These are phyloP conservation scores for Orientallactaga bullata DNA, from an alignment of 2,113 vertebrate genomes.

Conservation along the genomic window DNA sequence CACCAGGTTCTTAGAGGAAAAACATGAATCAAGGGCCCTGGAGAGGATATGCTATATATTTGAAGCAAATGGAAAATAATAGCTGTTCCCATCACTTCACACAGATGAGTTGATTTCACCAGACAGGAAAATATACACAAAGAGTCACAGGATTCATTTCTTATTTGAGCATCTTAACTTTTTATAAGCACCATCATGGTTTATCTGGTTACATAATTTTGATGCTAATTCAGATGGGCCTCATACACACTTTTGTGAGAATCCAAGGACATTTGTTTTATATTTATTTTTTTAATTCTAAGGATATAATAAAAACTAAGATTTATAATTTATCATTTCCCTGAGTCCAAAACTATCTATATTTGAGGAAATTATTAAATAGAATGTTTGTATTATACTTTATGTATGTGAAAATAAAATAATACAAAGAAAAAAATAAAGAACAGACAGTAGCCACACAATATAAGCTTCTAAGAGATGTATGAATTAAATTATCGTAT, in stretches of 20 bases:
- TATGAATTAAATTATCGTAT: neutral
- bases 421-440: too few species aligned
- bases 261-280: neutral
- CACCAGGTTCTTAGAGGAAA: too few species aligned
- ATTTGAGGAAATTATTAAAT: neutral
- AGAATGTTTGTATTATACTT: neutral
- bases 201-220: neutral
- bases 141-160: neutral
- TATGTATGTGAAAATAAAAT: neutral
- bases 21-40: too few species aligned
- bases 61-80: neutral
- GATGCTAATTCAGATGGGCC: neutral
- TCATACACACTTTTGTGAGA: neutral
- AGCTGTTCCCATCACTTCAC: neutral
- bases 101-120: neutral
- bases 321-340: neutral
- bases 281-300: neutral
- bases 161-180: neutral
- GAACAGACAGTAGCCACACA: neutral
- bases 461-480: slow-evolving; percentile 25
- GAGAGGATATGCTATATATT: too few species aligned
- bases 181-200: too few species aligned
- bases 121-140: neutral
- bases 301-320: neutral
- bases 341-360: neutral